Conservation (phyloP, 2,888 invertebrate species). For the Hanleya hanleyi region DNA sequence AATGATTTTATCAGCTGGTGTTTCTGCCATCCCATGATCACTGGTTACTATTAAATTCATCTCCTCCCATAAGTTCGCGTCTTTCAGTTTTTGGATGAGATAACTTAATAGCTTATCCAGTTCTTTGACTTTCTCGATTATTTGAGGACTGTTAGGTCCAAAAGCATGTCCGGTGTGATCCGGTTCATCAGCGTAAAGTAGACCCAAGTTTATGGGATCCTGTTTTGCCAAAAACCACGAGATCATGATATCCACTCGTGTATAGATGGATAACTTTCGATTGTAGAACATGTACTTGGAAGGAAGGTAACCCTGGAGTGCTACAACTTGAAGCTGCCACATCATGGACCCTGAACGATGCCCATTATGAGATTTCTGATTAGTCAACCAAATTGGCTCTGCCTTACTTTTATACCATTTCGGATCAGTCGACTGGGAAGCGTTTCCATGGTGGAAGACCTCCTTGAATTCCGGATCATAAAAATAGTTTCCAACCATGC, state of each 20-base stretch:
- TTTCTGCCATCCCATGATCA: conserved; percentile 83
- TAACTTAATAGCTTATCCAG: conserved; percentile 74
- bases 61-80: conserved; percentile 75
- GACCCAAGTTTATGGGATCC: conserved; percentile 81
- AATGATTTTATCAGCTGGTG: conserved; percentile 65
- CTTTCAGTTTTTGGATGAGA: conserved; percentile 75
- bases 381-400: conserved; percentile 72
- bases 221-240: conserved; percentile 64
- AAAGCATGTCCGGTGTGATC: conserved; percentile 79
- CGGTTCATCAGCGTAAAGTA: conserved; percentile 83
- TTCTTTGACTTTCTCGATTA: conserved; percentile 76
- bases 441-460: conserved; percentile 37
- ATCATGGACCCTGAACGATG: conserved; percentile 80
- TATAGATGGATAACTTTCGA: conserved; percentile 55
- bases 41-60: conserved; percentile 82
- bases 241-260: conserved; percentile 57
- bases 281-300: conserved; percentile 42
- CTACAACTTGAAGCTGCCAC: conserved; percentile 81
- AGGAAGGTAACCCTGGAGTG: conserved; percentile 56
- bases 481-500: conserved; percentile 80
- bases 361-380: conserved; percentile 75
- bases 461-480: conserved; percentile 76
- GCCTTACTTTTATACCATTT: conserved; percentile 74
- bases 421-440: conserved; percentile 64
- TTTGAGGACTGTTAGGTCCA: conserved; percentile 73